Evolutionary conservation across 1,140 invertebrate genomes (phyloP).

Genomic region (Sarcophaga bullata): DNA sequence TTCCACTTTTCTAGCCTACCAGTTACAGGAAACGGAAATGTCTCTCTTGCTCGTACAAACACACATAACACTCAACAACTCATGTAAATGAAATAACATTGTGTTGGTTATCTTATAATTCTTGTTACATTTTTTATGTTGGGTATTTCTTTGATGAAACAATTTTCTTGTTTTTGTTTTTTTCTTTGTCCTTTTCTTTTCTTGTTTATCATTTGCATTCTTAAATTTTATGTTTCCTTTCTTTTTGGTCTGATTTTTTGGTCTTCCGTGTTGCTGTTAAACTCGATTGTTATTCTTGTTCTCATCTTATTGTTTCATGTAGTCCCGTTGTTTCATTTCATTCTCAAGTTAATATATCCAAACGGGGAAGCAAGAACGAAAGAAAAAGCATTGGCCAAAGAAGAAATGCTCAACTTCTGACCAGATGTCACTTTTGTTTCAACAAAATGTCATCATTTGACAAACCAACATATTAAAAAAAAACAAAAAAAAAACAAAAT

Average conservation of each 20-base stretch:
- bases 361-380: neutral
- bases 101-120: slow-evolving; percentile 15
- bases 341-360: neutral
- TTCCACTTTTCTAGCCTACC: neutral
- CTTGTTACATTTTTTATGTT: neutral
- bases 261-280: neutral
- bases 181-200: no score
- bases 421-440: slow-evolving; percentile 21
- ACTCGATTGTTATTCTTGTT: neutral
- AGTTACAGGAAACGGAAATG: slow-evolving; percentile 1
- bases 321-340: slow-evolving; percentile 16
- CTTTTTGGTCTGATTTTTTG: no score
- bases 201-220: no score
- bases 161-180: neutral
- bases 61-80: neutral
- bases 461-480: neutral
- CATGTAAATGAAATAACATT: neutral
- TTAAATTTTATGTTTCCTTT: no score
- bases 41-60: neutral
- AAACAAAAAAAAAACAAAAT: neutral
- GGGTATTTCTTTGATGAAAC: neutral
- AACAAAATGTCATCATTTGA: slow-evolving; percentile 13
- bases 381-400: neutral
- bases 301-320: slow-evolving; percentile 7
- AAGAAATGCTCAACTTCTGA: slow-evolving; percentile 15